Conservation (phyloP, 2,888 invertebrate genomes). For the Myathropa florea region DNA sequence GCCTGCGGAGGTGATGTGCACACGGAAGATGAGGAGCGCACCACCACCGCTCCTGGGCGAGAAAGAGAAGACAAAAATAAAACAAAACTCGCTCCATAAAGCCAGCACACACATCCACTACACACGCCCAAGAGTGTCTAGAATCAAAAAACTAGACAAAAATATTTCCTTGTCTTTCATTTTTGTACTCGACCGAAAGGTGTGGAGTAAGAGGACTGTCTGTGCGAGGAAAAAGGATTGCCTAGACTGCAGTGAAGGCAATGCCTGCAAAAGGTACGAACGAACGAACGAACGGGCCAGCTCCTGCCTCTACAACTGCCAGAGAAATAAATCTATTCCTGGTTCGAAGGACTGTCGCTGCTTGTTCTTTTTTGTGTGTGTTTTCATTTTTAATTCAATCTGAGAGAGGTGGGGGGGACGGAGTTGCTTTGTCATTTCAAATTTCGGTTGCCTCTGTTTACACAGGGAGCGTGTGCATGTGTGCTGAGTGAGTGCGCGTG, state of each 20-base stretch:
- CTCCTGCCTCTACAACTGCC: conserved; percentile 5
- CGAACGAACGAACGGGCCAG: background rate
- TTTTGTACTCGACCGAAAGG: background rate
- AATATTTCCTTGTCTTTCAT: conserved; percentile 35
- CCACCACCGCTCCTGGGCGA: background rate
- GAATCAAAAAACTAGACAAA: conserved; percentile 48
- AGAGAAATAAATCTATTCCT: conserved; percentile 52
- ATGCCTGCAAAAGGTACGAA: conserved; percentile 3
- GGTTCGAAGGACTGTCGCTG: conserved; percentile 27
- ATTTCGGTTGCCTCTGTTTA: conserved; percentile 16
- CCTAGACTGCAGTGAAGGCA: background rate
- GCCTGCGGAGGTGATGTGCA: conserved; percentile 37
- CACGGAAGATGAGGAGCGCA: conserved; percentile 23
- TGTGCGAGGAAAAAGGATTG: background rate
- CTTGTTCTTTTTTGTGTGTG: conserved; percentile 5
- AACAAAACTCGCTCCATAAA: conserved; percentile 44
- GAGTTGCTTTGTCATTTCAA: conserved; percentile 15
- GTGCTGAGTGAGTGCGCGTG: background rate
- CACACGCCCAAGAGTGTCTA: conserved; percentile 2
- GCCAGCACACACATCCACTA: conserved; percentile 28
- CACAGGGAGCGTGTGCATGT: background rate
- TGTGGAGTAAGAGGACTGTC: background rate
- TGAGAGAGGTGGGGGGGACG: background rate
- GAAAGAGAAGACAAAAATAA: conserved; percentile 17
- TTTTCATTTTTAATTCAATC: background rate